These are phyloP conservation scores for Heterotis niloticus DNA, from an alignment of 2,113 vertebrate species.

Conservation along the genomic window DNA sequence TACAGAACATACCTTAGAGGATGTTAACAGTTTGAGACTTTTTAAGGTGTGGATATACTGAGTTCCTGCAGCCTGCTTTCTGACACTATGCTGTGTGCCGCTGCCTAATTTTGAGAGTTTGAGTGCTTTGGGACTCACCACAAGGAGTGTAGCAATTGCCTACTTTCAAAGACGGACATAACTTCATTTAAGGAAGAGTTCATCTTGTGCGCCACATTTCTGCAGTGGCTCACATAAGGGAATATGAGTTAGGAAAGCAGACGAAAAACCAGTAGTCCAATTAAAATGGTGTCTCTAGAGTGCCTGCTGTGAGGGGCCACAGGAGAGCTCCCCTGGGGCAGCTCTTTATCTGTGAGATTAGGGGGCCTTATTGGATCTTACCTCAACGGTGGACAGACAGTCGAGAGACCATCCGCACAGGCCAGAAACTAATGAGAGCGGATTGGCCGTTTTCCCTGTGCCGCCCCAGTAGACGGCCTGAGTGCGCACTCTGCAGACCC, in stretches of 20 bases:
- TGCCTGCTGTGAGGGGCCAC: not conserved
- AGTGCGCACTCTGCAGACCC: not conserved
- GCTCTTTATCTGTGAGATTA: constrained; percentile 24
- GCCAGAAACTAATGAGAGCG: not conserved
- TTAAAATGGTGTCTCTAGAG: not conserved
- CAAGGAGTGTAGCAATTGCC: too few species aligned
- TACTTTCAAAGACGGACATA: too few species aligned
- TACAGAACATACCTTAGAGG: too few species aligned
- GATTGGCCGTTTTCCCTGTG: not conserved
- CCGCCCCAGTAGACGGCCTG: too few species aligned
- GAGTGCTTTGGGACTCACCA: too few species aligned
- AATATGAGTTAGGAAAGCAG: not conserved
- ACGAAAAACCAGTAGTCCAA: not conserved
- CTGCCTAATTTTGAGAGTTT: too few species aligned
- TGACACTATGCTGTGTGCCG: too few species aligned
- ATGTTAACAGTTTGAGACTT: too few species aligned
- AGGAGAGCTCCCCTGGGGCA: not conserved
- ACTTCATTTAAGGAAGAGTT: not conserved
- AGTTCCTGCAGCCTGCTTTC: too few species aligned
- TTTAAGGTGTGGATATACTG: too few species aligned
- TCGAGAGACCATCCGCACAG: not conserved
- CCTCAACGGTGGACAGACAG: not conserved
- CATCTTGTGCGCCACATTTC: not conserved
- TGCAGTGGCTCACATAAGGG: not conserved
- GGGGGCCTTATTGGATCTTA: constrained; percentile 2